These are phyloP conservation scores for Stenchaetothrips biformis DNA, from an alignment of 2,888 invertebrate species.

Conservation along the genomic window DNA sequence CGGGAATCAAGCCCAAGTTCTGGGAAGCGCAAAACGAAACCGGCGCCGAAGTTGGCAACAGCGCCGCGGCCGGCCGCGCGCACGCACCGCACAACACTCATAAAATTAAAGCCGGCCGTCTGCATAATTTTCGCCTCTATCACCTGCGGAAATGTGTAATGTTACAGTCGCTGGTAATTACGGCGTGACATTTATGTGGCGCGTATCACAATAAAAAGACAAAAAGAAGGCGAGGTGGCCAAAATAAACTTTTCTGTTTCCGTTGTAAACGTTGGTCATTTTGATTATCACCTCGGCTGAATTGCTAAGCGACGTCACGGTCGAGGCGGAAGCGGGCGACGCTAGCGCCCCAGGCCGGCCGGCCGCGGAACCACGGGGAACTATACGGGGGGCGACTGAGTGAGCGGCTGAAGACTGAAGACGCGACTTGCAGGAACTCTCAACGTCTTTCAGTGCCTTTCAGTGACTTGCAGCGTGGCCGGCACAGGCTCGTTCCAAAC, in stretches of 20 bases:
- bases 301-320: too few species aligned
- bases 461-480: too few species aligned
- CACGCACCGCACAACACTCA: background rate
- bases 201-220: background rate
- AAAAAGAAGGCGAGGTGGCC: background rate
- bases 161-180: background rate
- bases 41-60: background rate
- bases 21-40: background rate
- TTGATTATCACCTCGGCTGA: too few species aligned
- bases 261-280: background rate
- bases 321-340: too few species aligned
- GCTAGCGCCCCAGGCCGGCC: too few species aligned
- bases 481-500: too few species aligned
- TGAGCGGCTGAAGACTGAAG: too few species aligned
- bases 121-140: constrained; percentile 9
- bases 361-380: too few species aligned
- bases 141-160: constrained; percentile 5
- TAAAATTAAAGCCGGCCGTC: background rate
- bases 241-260: background rate
- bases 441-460: too few species aligned
- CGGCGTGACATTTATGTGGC: background rate
- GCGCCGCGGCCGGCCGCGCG: background rate
- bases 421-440: too few species aligned
- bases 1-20: too few species aligned
- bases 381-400: too few species aligned